phyloP scores from a whole-genome alignment of 1,140 invertebrate genomes.

The Solenopsis fugax region DNA sequence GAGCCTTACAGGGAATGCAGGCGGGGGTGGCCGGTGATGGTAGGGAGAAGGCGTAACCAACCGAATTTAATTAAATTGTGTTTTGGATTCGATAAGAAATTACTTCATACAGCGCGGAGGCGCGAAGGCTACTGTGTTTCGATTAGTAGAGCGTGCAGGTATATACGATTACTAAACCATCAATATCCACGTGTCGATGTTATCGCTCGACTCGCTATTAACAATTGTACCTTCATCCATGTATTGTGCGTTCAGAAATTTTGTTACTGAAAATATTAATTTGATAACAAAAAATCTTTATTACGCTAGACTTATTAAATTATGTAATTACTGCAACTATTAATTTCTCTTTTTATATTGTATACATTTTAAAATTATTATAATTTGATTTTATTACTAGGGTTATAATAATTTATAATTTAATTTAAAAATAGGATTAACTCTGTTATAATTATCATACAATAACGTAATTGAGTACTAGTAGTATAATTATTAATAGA shows the following conservation, averaged over 20 bases:
- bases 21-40: background rate
- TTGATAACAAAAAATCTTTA: background rate
- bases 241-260: slow-evolving; percentile 1
- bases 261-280: background rate
- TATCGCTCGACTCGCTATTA: slow-evolving; percentile 25
- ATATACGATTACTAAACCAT: slow-evolving; percentile 34
- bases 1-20: background rate
- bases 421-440: slow-evolving; percentile 9
- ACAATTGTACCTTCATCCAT: background rate
- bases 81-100: slow-evolving; percentile 78
- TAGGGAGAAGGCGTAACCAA: slow-evolving; percentile 32
- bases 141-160: slow-evolving; percentile 35
- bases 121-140: background rate
- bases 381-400: background rate
- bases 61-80: slow-evolving; percentile 80
- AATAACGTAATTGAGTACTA: background rate
- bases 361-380: background rate
- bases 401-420: background rate
- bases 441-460: background rate
- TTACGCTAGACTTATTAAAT: background rate
- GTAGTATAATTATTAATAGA: background rate
- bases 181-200: background rate
- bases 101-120: slow-evolving; percentile 68
- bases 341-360: background rate
- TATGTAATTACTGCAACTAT: background rate